A percentile compares a stretch with the other conserved stretches of the same genome.
phyloP scores from a whole-genome alignment of 2,888 invertebrate genomes.

The Ormyrus labotus region DNA sequence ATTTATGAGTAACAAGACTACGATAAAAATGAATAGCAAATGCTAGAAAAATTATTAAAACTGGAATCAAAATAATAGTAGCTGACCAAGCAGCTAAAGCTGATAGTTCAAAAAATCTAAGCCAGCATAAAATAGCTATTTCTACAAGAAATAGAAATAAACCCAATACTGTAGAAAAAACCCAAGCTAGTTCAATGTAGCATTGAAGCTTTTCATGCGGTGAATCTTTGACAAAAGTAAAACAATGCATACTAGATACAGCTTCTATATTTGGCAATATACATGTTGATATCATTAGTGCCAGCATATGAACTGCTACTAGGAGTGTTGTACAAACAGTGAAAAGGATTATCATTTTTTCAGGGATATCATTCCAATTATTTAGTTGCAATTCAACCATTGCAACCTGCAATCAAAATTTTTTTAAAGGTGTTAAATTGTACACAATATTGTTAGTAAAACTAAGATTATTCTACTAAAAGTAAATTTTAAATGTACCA shows the following conservation, averaged over 20 bases:
- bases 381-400: conserved; percentile 97
- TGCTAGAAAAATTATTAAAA: conserved; percentile 92
- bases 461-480: conserved; percentile 56
- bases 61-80: conserved; percentile 94
- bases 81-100: conserved; percentile 90
- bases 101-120: conserved; percentile 93
- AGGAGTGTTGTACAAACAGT: conserved; percentile 96
- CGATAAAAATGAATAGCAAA: conserved; percentile 98
- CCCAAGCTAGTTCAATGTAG: conserved; percentile 98
- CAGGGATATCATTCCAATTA: conserved; percentile 85
- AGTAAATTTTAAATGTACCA: conserved; percentile 81
- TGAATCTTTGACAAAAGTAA: conserved; percentile 90
- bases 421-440: neutral
- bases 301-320: conserved; percentile 97
- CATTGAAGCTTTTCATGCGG: conserved; percentile 92
- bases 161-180: conserved; percentile 95
- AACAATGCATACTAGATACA: conserved; percentile 93
- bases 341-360: conserved; percentile 91
- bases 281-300: conserved; percentile 99
- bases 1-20: conserved; percentile 94
- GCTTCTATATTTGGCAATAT: conserved; percentile 98
- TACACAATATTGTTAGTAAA: neutral
- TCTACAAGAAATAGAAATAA: conserved; percentile 94
- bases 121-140: conserved; percentile 97
- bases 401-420: conserved; percentile 83